Percentiles rank a stretch among this genome's conserved stretches.
Evolutionary conservation across 2,113 vertebrate species (phyloP).

Genomic region (Mugil cephalus): DNA sequence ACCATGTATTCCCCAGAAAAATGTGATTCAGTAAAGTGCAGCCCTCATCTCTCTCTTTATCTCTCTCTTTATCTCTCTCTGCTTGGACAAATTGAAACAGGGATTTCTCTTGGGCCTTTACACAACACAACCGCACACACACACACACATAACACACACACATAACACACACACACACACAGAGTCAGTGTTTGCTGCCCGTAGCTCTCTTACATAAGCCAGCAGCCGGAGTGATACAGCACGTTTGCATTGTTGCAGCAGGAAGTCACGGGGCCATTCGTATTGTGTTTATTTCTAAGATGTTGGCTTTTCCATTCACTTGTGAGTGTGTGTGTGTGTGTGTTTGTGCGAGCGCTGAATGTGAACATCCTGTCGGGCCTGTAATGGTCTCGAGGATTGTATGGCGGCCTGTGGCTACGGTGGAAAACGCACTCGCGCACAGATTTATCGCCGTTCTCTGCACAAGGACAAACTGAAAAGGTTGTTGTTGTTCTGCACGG

Average conservation of each 20-base stretch:
- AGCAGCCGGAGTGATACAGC: conserved; percentile 61
- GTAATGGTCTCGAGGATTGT: conserved; percentile 44
- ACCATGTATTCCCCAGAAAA: conserved; percentile 73
- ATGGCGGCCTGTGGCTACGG: conserved; percentile 37
- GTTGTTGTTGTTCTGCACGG: conserved; percentile 4
- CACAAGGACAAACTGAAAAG: conserved; percentile 5
- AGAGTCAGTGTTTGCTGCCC: conserved; percentile 38
- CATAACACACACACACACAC: conserved; percentile 34
- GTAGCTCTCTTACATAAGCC: conserved; percentile 73
- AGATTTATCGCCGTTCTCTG: conserved; percentile 25
- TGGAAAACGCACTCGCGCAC: conserved; percentile 42
- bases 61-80: conserved; percentile 24
- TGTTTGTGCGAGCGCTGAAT: conserved; percentile 37
- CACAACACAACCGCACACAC: conserved; percentile 39
- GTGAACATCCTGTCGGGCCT: conserved; percentile 72
- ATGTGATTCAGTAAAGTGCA: conserved; percentile 73
- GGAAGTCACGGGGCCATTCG: conserved; percentile 71
- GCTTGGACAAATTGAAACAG: conserved; percentile 72
- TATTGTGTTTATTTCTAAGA: conserved; percentile 78
- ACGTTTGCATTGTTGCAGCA: conserved; percentile 77
- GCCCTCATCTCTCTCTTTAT: conserved; percentile 42
- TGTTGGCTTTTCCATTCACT: conserved; percentile 65
- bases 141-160: conserved; percentile 11
- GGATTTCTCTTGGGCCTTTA: conserved; percentile 68
- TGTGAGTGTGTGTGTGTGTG: conserved; percentile 24